A percentile compares a stretch with the other conserved stretches of the same genome.
Conservation (phyloP, 1,140 invertebrate genomes). For the Drosophila oshimai region DNA sequence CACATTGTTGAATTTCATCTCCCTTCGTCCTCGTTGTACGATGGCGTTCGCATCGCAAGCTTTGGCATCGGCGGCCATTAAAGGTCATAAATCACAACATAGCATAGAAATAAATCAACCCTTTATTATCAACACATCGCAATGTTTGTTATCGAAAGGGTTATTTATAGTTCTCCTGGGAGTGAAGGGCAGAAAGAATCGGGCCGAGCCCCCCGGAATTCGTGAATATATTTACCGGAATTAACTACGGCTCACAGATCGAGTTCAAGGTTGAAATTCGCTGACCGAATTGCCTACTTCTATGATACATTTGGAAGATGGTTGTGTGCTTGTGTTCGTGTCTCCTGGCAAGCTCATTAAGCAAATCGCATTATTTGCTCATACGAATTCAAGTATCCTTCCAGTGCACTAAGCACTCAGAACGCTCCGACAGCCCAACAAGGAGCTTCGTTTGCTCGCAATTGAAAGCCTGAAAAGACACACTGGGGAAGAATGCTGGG, state of each 20-base stretch:
- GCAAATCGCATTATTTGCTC: slow-evolving; percentile 71
- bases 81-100: slow-evolving; percentile 80
- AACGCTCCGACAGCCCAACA: slow-evolving; percentile 50
- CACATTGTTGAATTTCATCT: slow-evolving; percentile 33
- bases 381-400: slow-evolving; percentile 63
- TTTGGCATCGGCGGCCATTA: slow-evolving; percentile 60
- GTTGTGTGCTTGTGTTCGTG: not conserved
- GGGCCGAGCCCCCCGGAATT: slow-evolving; percentile 7
- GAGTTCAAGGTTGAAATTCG: slow-evolving; percentile 60
- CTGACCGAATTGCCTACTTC: slow-evolving; percentile 56
- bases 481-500: not conserved
- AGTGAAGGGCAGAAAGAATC: slow-evolving; percentile 19
- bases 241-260: slow-evolving; percentile 44
- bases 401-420: slow-evolving; percentile 55
- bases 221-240: slow-evolving; percentile 62
- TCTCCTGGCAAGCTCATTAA: slow-evolving; percentile 57
- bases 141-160: slow-evolving; percentile 81
- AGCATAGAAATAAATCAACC: slow-evolving; percentile 81
- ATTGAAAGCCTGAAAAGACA: slow-evolving; percentile 57
- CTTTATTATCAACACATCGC: slow-evolving; percentile 81
- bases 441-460: slow-evolving; percentile 69
- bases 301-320: too few relatives aligned
- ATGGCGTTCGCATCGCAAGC: slow-evolving; percentile 17
- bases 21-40: not conserved
- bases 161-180: slow-evolving; percentile 76